Base-by-base conservation (phyloP, 2,113 vertebrate genomes). In the Poecile atricapillus region DNA sequence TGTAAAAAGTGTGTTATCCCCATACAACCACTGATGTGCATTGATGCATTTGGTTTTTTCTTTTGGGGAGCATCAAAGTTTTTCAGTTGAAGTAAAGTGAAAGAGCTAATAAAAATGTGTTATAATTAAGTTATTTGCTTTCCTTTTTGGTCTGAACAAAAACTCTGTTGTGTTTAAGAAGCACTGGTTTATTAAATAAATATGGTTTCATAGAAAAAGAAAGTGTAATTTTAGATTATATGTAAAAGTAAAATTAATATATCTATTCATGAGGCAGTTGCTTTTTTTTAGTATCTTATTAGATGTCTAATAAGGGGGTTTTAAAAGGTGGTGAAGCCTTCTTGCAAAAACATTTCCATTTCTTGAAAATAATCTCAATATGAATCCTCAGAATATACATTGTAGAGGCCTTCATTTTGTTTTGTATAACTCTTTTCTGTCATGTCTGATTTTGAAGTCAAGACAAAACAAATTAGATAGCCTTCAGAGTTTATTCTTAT, bases 381-480 rank as follows among this genome's bases (percentile, higher is more conserved):
- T 13, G 43, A 58, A 7, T 37, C n/a, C 31, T 65, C 35, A 59
- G 91, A 84, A 56, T 15, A 31, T 1, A 18, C 5, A 30, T 67
- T 58, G 55, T 28, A 55, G 19, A 53, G 23, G 5, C 7, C 15
- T 65, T 73, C 15, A 22, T 74, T 82, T 71, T 87, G 6, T 68
- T 67, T 11, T 7, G 6, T 70, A 17, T 53, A 70, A 63, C 17
- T 81, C 8, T 64, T 68, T 62, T 74, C 58, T 41, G 12, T 15
- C 4, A 11, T 9, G 7, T 47, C 8, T 60, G 9, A 1, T 59
- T 75, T 77, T 77, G 21, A 52, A 55, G 21, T 4, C 2, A 56
- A 69, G 9, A 2, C n/a, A 23, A 30, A 50, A n/a, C 7, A 43
- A 23, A 50, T 0, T 1, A 70, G 18, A 50, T 1, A 39, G 2